Evolutionary conservation across 2,888 invertebrate species (phyloP), one percentile per base, ranked within the genome.

Genomic region (Schizotus pectinicornis): DNA sequence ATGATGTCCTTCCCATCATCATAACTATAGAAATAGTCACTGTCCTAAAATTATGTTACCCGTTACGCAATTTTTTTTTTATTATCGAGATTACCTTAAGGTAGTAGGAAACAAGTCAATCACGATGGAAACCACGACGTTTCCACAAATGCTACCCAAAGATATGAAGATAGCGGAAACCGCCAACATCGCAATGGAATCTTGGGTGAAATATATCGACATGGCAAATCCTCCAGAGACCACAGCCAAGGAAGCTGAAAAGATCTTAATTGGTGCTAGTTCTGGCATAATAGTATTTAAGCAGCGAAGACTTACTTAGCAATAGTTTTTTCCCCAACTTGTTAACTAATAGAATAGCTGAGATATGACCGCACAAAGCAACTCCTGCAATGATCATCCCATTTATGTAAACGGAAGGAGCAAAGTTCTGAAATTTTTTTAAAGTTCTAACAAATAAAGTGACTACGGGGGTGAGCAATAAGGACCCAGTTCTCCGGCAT

Each of bases 1-100:
- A 88, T 3, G 90, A 90, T 7, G 85, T 68, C 13, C 90, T 81
- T 2, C 89, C 90, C 38, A 81, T 81, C 87, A 89, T 88, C 81
- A 90, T 82, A 33, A 86, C 85, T 3, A 85, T 80, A 0, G 89
- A 85, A 67, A 91, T 83, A 0, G 89, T 86, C 84, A 89, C 86
- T 1, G 89, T 88, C 72, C 90, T 90, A 74, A 1, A 79, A 78
- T 22, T 22, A 5, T n/a, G 22, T 2, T 22, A 22, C 2, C 2
- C 2, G 5, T 22, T 22, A 22, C 2, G 22, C 5, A 22, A 22
- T 22, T 22, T 22, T 22, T 22, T 30, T 22, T 42, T 7, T 14
- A 2, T 11, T n/a, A n/a, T 7, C 7, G 12, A 12, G 33, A 6
- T 2, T 71, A 88, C 88, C 88, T 84, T n/a, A 88, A 76, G 0